Conservation (phyloP, 2,113 vertebrate genomes). For the Pelvicachromis taeniatus region DNA sequence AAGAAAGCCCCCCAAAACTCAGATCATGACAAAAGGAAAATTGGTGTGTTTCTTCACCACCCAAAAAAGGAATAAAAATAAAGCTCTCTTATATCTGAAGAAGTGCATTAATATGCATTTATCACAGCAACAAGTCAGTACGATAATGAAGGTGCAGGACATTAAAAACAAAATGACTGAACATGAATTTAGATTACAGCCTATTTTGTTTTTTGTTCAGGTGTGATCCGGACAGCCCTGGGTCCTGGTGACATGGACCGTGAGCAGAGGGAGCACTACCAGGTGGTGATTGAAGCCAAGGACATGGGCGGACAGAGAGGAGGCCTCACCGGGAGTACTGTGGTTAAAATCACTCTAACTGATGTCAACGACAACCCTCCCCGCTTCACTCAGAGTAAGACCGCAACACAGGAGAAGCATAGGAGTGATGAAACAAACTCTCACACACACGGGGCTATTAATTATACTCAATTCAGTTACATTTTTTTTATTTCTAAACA, state of each 20-base stretch:
- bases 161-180: neutral
- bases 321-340: constrained; percentile 85
- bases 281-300: constrained; percentile 95
- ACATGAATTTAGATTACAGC: neutral
- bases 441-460: neutral
- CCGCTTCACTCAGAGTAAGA: constrained; percentile 86
- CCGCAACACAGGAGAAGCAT: neutral
- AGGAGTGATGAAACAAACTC: neutral
- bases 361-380: no score
- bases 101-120: neutral
- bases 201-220: constrained; percentile 57
- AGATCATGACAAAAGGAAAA: neutral
- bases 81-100: neutral
- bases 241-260: constrained; percentile 87
- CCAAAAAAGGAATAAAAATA: neutral
- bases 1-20: neutral
- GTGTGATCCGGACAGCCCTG: constrained; percentile 90
- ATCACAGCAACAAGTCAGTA: neutral
- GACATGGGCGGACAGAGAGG: constrained; percentile 97
- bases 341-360: constrained; percentile 88
- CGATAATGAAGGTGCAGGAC: neutral
- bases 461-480: no score
- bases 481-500: neutral
- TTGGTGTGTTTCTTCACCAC: neutral
- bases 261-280: constrained; percentile 89